Evolutionary conservation across 2,888 invertebrate species (phyloP), one percentile per base, ranked within the genome.

Genomic region (Erebia aethiops): DNA sequence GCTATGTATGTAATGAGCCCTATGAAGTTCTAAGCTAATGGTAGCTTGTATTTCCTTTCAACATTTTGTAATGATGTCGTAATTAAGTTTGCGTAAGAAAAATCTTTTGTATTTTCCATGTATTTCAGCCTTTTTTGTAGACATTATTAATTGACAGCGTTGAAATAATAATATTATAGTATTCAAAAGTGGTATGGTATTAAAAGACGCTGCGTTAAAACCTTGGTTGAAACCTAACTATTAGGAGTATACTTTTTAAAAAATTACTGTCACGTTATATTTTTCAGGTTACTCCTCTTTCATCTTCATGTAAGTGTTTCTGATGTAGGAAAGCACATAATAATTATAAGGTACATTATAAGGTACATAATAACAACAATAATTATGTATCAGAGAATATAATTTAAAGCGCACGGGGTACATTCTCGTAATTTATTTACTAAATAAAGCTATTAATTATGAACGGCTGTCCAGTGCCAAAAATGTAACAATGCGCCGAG

Each of bases 401-500:
- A 61, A 41, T 66, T 57, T 21, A 16, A 21, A 57, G 43, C 43
- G 21, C 14, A 62, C 49, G 18, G 57, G 18, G 16, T 21, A 13
- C 3, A 66, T 13, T 35, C 46, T 46, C 13, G 11, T 43, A n/a
- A 67, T 58, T 51, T 51, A 51, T 67, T 67, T 60, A 46, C n/a
- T 49, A 58, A 67, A 67, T 58, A 60, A 58, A 67, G 57, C 46
- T 35, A 67, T 70, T 70, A 70, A 69, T 71, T 70, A 72, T 63
- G 62, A 72, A 72, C 49, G 13, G 60, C 13, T 43, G 58, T 66
- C 63, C 43, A 70, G 58, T 67, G 68, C 67, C 68, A 71, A 70
- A 69, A 74, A 71, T 63, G 49, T 71, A 58, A 68, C 70, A 74
- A 74, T 84, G 83, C 84, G 85, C 86, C 83, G 84, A 84, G 81